Conservation (phyloP, 2,888 invertebrate genomes). For the Argyresthia albistria region DNA sequence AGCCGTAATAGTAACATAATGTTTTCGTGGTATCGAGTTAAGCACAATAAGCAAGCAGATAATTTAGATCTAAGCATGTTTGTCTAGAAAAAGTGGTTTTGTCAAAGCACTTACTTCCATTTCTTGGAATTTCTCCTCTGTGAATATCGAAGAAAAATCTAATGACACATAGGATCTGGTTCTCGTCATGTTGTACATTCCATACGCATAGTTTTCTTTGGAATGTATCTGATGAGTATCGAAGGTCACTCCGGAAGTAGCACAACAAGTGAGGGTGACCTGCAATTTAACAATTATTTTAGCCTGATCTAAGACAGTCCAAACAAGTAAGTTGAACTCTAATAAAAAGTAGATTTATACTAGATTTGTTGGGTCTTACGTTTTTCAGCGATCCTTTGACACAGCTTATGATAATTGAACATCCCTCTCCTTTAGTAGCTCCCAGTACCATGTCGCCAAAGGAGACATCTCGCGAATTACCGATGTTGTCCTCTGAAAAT, state of each 20-base stretch:
- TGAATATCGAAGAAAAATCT: constrained; percentile 11
- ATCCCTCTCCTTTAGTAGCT: constrained; percentile 28
- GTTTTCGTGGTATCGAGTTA: too few relatives aligned
- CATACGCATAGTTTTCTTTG: constrained; percentile 14
- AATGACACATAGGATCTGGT: constrained; percentile 11
- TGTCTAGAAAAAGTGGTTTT: too few relatives aligned
- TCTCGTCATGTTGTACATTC: constrained; percentile 12
- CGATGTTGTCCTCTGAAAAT: constrained; percentile 34
- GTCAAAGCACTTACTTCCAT: constrained; percentile 11
- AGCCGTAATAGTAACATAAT: too few relatives aligned
- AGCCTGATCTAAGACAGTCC: too few relatives aligned
- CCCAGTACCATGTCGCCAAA: constrained; percentile 33
- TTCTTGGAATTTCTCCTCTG: constrained; percentile 7
- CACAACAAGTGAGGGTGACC: constrained; percentile 13
- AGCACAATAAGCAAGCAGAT: too few relatives aligned
- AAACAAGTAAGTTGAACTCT: too few relatives aligned
- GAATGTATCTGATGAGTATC: constrained; percentile 13
- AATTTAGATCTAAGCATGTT: too few relatives aligned
- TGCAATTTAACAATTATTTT: constrained; percentile 4
- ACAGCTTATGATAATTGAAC: constrained; percentile 28
- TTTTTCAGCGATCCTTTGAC: constrained; percentile 28
- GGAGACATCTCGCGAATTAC: constrained; percentile 30
- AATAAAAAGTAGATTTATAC: not conserved
- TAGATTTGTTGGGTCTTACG: constrained; percentile 21
- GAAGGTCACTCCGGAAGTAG: constrained; percentile 7